A percentile compares a stretch with the other conserved stretches of the same genome.
Evolutionary conservation across 1,140 invertebrate genomes (phyloP).

Genomic region (Ceratosolen solmsi): DNA sequence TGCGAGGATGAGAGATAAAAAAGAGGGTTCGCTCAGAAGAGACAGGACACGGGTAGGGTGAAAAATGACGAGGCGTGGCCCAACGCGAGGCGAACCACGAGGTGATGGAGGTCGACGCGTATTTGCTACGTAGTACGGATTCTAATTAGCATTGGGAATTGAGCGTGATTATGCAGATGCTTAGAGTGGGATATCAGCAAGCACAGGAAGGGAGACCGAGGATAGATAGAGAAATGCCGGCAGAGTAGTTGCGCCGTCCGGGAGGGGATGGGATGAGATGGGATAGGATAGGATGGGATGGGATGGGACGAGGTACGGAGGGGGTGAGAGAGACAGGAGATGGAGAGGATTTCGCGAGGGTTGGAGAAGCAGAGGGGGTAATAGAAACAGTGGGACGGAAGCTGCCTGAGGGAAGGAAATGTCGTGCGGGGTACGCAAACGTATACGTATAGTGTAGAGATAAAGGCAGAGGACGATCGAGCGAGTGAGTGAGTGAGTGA

Average conservation of each 20-base stretch:
- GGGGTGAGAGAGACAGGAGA: slow-evolving; percentile 31
- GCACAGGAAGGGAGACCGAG: too few relatives aligned
- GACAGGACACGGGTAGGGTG: slow-evolving; percentile 17
- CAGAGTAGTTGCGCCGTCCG: too few relatives aligned
- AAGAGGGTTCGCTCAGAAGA: not conserved
- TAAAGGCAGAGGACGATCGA: not conserved
- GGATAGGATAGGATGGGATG: slow-evolving; percentile 19
- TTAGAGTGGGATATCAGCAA: slow-evolving; percentile 62
- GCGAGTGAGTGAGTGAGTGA: not conserved
- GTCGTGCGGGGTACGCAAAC: slow-evolving; percentile 14
- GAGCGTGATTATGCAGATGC: slow-evolving; percentile 70
- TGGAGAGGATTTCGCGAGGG: too few relatives aligned
- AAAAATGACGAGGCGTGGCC: slow-evolving; percentile 53
- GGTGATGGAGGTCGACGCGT: slow-evolving; percentile 63
- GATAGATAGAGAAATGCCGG: too few relatives aligned
- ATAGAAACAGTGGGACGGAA: not conserved
- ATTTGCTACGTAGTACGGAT: slow-evolving; percentile 64
- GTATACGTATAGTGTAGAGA: not conserved
- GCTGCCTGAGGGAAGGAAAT: slow-evolving; percentile 40
- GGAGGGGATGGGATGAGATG: slow-evolving; percentile 36
- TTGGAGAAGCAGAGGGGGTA: slow-evolving; percentile 39
- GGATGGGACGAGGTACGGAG: slow-evolving; percentile 17
- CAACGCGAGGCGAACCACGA: slow-evolving; percentile 40
- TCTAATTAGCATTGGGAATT: slow-evolving; percentile 73
- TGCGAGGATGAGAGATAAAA: not conserved